These are phyloP conservation scores for Germaria angustata DNA, from an alignment of 2,888 invertebrate genomes.

Conservation along the genomic window DNA sequence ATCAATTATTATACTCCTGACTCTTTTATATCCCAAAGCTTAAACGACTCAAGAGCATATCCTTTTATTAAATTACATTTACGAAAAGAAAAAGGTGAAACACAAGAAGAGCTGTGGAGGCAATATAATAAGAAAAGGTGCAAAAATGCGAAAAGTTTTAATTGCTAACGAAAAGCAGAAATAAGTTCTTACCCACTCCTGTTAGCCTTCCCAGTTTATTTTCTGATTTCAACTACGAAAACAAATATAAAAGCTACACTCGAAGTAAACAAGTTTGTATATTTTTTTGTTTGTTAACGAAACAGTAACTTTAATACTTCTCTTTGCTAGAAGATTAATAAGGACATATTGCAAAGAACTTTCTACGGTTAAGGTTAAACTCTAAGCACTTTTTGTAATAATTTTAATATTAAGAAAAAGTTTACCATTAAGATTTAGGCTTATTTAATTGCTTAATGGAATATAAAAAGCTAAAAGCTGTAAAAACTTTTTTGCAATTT, in stretches of 20 bases:
- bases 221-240: neutral
- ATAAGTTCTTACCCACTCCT: neutral
- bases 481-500: neutral
- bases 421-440: neutral
- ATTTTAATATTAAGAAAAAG: too few species aligned
- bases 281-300: neutral
- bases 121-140: slow-evolving; percentile 39
- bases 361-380: neutral
- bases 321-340: neutral
- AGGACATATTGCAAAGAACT: neutral
- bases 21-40: neutral
- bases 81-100: neutral
- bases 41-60: neutral
- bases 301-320: neutral
- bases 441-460: neutral
- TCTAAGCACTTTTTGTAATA: neutral
- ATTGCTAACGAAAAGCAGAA: slow-evolving; percentile 49
- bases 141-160: slow-evolving; percentile 64
- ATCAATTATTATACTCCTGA: neutral
- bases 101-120: neutral
- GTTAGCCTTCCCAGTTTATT: neutral
- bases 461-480: neutral
- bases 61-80: neutral
- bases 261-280: neutral
- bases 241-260: neutral